phyloP scores from a whole-genome alignment of 2,113 vertebrate genomes.

The Notothenia rossii region DNA sequence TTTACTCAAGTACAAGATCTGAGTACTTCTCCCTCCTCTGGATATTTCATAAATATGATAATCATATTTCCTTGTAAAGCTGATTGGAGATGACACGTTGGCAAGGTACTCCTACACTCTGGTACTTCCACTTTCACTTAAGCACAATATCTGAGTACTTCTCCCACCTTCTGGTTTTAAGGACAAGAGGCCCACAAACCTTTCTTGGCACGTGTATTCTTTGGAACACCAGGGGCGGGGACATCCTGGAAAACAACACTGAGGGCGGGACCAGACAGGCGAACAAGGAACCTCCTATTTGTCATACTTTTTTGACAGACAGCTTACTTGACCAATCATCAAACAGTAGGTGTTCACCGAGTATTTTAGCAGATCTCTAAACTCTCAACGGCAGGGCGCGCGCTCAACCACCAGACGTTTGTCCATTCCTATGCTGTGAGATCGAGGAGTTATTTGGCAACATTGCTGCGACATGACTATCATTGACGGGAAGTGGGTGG shows the following conservation, averaged over 20 bases:
- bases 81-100: too few species aligned
- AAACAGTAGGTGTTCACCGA: accelerated
- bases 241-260: conserved; percentile 63
- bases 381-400: accelerated
- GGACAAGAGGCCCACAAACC: too few species aligned
- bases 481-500: conserved; percentile 72
- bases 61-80: too few species aligned
- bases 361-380: not conserved
- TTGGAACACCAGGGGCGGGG: conserved; percentile 30
- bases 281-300: not conserved
- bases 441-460: not conserved
- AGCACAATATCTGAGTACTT: too few species aligned
- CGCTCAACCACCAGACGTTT: accelerated
- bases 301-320: conserved; percentile 17
- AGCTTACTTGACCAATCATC: conserved; percentile 8
- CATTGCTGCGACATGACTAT: conserved; percentile 6
- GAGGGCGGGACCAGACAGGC: too few species aligned
- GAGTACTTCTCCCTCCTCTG: too few species aligned
- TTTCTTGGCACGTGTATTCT: not conserved
- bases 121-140: too few species aligned
- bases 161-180: too few species aligned
- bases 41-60: too few species aligned
- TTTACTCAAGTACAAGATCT: too few species aligned
- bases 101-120: too few species aligned
- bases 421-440: not conserved